Evolutionary conservation across 2,113 vertebrate genomes (phyloP).

Genomic region (Neolamprologus brichardi): DNA sequence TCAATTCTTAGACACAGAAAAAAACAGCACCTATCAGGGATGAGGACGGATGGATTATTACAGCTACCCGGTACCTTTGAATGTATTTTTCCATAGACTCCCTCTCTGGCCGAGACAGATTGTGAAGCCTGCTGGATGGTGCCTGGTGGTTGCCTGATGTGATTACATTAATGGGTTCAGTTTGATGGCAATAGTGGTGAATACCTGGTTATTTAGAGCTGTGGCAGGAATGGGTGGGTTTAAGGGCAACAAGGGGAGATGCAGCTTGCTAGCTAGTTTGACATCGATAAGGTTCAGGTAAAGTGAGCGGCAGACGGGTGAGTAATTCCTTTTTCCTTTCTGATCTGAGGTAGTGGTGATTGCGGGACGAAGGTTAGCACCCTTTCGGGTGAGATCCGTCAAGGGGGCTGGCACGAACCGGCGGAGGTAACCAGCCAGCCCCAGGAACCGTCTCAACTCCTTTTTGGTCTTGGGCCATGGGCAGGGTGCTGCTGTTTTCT

Average conservation of each 20-base stretch:
- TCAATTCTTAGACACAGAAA: too few relatives aligned
- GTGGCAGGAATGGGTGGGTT: not conserved
- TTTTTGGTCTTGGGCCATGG: not conserved
- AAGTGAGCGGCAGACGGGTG: not conserved
- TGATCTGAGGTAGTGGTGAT: fast-evolving
- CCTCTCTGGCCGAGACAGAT: not conserved
- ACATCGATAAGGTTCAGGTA: not conserved
- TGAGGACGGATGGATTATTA: too few relatives aligned
- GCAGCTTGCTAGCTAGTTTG: not conserved
- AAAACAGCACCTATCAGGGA: too few relatives aligned
- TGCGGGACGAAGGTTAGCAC: not conserved
- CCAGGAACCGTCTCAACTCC: not conserved
- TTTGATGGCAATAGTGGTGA: not conserved
- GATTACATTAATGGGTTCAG: not conserved
- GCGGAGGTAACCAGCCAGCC: not conserved
- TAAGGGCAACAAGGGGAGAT: not conserved
- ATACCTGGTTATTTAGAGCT: not conserved
- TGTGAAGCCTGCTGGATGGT: not conserved
- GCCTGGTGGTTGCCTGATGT: not conserved
- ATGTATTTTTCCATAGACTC: not conserved
- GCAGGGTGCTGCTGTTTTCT: not conserved
- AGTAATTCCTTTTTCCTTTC: not conserved
- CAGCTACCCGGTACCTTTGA: too few relatives aligned
- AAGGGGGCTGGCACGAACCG: not conserved
- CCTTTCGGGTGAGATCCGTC: not conserved